These are phyloP conservation scores for Crocallis elinguaria DNA, from an alignment of 2,888 invertebrate species.

Conservation along the genomic window DNA sequence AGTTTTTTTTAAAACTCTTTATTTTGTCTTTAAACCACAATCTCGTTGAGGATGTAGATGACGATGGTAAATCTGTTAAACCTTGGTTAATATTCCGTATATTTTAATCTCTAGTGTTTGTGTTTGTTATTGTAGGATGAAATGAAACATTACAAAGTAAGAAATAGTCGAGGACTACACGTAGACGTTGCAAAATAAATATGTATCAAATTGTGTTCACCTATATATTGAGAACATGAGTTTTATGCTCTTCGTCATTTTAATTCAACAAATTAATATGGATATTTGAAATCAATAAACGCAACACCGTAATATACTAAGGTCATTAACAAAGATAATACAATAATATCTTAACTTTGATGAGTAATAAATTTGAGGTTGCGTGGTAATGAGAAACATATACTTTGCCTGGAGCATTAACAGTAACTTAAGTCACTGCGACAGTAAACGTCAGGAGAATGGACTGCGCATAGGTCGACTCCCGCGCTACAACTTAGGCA, in stretches of 20 bases:
- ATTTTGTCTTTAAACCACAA: too few species aligned
- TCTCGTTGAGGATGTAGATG: too few species aligned
- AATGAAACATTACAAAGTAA: too few species aligned
- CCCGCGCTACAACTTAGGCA: constrained; percentile 9
- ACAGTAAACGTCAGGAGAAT: constrained; percentile 75
- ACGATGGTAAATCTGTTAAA: too few species aligned
- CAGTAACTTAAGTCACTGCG: constrained; percentile 69
- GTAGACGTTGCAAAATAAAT: too few species aligned
- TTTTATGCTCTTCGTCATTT: neutral
- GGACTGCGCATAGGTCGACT: constrained; percentile 40
- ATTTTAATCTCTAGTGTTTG: too few species aligned
- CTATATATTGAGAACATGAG: too few species aligned
- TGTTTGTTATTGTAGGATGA: too few species aligned
- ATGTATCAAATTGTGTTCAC: too few species aligned
- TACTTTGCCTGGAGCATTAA: constrained; percentile 59
- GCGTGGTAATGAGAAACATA: constrained; percentile 69
- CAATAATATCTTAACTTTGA: constrained; percentile 61
- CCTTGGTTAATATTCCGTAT: too few species aligned
- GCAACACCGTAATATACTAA: constrained; percentile 23
- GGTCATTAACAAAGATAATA: constrained; percentile 36
- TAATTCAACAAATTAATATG: constrained; percentile 1
- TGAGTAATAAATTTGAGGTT: constrained; percentile 67
- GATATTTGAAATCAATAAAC: constrained; percentile 29
- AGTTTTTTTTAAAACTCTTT: neutral
- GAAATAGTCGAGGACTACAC: too few species aligned